Conservation (phyloP, 2,888 invertebrate species). For the Drosophila lacicola region DNA sequence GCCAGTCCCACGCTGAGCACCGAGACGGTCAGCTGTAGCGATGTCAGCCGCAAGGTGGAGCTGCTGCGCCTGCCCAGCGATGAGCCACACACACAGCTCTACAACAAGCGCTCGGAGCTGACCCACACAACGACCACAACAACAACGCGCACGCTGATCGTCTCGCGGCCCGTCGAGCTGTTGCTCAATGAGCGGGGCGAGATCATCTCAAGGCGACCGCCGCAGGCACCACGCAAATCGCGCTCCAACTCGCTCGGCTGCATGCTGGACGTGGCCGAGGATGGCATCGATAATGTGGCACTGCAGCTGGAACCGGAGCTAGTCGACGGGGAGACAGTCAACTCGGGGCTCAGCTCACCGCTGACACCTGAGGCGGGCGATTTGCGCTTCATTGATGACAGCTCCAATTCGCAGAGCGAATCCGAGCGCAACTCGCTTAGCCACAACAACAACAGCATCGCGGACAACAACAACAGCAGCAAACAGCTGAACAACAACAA, state of each 20-base stretch:
- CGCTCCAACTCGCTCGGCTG: conserved; percentile 84
- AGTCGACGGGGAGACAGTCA: conserved; percentile 1
- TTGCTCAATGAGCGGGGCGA: conserved; percentile 82
- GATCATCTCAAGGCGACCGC: conserved; percentile 69
- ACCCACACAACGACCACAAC: conserved; percentile 81
- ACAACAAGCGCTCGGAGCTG: conserved; percentile 75
- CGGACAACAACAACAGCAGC: conserved; percentile 46
- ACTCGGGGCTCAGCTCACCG: conserved; percentile 58
- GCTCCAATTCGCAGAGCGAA: conserved; percentile 83
- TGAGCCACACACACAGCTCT: conserved; percentile 47
- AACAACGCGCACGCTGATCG: conserved; percentile 78
- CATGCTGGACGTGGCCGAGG: conserved; percentile 75
- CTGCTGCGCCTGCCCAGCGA: conserved; percentile 65
- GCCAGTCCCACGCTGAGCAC: conserved; percentile 64
- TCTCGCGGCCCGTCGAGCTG: conserved; percentile 78
- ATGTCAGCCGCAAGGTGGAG: conserved; percentile 73
- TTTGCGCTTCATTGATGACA: conserved; percentile 83
- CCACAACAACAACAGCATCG: conserved; percentile 24
- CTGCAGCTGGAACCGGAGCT: conserved; percentile 28
- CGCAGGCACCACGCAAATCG: conserved; percentile 55
- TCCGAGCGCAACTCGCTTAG: conserved; percentile 74
- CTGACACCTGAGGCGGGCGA: conserved; percentile 69
- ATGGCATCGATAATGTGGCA: conserved; percentile 44
- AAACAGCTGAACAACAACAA: conserved; percentile 50
- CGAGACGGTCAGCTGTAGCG: conserved; percentile 71